A percentile compares a stretch with the other conserved stretches of the same genome.
Conservation (phyloP, 2,888 invertebrate genomes). For the Lucinisca nassula region DNA sequence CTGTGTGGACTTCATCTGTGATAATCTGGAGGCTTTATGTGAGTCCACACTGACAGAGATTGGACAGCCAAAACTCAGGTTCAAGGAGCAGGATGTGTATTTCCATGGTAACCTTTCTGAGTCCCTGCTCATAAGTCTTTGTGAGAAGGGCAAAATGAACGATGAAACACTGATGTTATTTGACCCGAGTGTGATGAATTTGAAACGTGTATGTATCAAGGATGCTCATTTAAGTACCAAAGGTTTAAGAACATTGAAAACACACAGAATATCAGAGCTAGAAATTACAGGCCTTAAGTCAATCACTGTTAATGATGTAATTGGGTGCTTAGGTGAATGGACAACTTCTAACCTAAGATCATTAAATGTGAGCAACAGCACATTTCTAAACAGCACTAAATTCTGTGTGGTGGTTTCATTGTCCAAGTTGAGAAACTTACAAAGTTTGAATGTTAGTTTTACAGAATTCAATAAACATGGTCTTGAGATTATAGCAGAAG, state of each 20-base stretch:
- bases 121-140: slow-evolving; percentile 89
- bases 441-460: slow-evolving; percentile 90
- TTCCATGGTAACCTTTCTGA: slow-evolving; percentile 85
- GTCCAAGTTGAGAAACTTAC: slow-evolving; percentile 90
- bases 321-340: slow-evolving; percentile 92
- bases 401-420: slow-evolving; percentile 90
- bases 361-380: slow-evolving; percentile 91
- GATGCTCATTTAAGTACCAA: slow-evolving; percentile 90
- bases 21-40: slow-evolving; percentile 90
- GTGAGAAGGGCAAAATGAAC: slow-evolving; percentile 90
- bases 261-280: slow-evolving; percentile 91
- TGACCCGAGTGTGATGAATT: slow-evolving; percentile 90
- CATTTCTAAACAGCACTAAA: slow-evolving; percentile 90
- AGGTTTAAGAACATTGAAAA: slow-evolving; percentile 90
- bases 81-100: slow-evolving; percentile 83
- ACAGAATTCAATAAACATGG: slow-evolving; percentile 92
- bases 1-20: slow-evolving; percentile 91
- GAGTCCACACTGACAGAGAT: slow-evolving; percentile 71
- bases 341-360: slow-evolving; percentile 90
- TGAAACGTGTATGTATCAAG: slow-evolving; percentile 90
- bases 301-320: slow-evolving; percentile 90
- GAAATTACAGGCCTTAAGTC: slow-evolving; percentile 90
- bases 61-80: slow-evolving; percentile 73
- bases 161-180: slow-evolving; percentile 91
- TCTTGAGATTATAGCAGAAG: slow-evolving; percentile 91